Base-by-base conservation (phyloP, 2,888 invertebrate genomes). In the Lepidochitona cinerea region DNA sequence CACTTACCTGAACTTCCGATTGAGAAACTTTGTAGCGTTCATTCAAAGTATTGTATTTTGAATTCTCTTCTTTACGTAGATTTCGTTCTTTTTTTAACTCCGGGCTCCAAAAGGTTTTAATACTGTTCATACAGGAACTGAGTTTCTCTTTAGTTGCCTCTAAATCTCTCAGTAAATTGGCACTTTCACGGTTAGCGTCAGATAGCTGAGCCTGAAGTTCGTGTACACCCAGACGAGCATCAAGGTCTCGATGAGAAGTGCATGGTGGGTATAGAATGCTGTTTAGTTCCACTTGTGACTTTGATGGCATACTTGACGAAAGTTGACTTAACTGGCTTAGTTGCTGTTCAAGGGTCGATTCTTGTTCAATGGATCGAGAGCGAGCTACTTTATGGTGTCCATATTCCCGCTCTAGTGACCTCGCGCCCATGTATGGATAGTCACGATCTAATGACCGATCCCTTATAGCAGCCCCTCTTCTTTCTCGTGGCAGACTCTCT, bases 61-160 rank as follows among this genome's bases (percentile, higher is more conserved):
- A 96, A 91, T 96, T 96, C 92, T 99, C 99, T 92, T 99, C 99
- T 91, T 99, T 99, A 84, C 99, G 93, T 85, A 98, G 91, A 70
- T 97, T 97, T 81, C 99, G 93, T 92, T 99, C 99, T 92, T 98
- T 98, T 93, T 99, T 99, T 91, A 99, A 93, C 92, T 99, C 99
- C 29, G 99, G 99, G 90, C 98, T 98, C 99, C 99, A 99, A 92
- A 99, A 99, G 72, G 98, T 99, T 93, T 99, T 99, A 92, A 99
- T 99, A 92, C 97, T 98, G 92, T 99, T 98, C 98, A 99, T 99
- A 88, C 96, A 97, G 90, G 97, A 97, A 91, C 97, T 97, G 86
- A 99, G 93, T 92, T 99, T 99, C 92, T 98, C 97, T 92, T 97
- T 97, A 82, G 97, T 97, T 89, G 97, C 93, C 67, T 90, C 89